These are phyloP conservation scores for Menidia beryllina DNA, from an alignment of 2,113 vertebrate species.

Conservation along the genomic window DNA sequence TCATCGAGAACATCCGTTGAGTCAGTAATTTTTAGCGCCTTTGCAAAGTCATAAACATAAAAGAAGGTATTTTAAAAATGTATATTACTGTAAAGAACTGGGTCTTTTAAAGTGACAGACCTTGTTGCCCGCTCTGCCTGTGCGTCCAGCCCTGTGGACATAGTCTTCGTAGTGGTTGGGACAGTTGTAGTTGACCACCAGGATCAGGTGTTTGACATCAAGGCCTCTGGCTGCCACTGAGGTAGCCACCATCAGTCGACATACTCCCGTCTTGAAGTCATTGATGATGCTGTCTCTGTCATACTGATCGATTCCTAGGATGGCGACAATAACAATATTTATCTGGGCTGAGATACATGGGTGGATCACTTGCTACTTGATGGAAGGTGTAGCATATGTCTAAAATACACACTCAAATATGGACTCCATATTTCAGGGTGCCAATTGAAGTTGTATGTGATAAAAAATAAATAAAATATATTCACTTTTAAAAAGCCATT, in stretches of 20 bases:
- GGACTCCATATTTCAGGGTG: too few relatives aligned
- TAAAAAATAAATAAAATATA: too few relatives aligned
- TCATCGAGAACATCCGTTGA: not conserved
- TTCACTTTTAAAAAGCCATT: too few relatives aligned
- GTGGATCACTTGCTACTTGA: too few relatives aligned
- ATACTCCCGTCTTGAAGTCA: slow-evolving; percentile 96
- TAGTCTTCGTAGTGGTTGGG: slow-evolving; percentile 99
- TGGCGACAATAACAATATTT: not conserved
- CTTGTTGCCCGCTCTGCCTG: slow-evolving; percentile 96
- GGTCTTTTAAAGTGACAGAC: slow-evolving; percentile 63
- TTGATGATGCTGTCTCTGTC: slow-evolving; percentile 99
- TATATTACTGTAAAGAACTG: too few relatives aligned
- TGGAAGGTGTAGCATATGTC: too few relatives aligned
- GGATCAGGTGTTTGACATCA: slow-evolving; percentile 96
- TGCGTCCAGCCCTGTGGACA: slow-evolving; percentile 95
- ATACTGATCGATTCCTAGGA: slow-evolving; percentile 95
- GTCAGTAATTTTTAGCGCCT: not conserved
- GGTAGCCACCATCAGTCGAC: slow-evolving; percentile 96
- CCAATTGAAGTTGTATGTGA: too few relatives aligned
- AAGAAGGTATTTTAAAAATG: too few relatives aligned
- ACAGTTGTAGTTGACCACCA: slow-evolving; percentile 97
- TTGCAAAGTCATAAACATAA: not conserved
- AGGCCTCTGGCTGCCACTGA: slow-evolving; percentile 96
- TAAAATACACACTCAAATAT: too few relatives aligned
- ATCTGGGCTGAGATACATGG: not conserved